phyloP scores from a whole-genome alignment of 2,113 vertebrate species.

The Tenebrosternarchus preto region DNA sequence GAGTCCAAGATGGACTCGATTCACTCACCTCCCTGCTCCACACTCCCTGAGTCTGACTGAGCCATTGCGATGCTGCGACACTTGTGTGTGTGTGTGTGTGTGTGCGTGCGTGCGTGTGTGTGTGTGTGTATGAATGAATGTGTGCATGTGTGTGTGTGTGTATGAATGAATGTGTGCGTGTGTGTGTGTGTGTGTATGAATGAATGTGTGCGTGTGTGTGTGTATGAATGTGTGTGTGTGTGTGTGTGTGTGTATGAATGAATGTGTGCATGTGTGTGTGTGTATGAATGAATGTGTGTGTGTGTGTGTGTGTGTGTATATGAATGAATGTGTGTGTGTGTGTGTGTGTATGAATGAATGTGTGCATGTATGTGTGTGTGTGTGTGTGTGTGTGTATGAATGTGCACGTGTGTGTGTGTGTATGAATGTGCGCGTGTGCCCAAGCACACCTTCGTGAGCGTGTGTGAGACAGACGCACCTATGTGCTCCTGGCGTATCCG shows the following conservation, averaged over 20 bases:
- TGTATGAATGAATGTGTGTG: no score
- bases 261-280: no score
- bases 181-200: no score
- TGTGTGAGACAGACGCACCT: constrained; percentile 23
- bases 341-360: no score
- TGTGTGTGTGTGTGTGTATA: no score
- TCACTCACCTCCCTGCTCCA: constrained; percentile 8
- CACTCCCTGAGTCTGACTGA: constrained; percentile 17
- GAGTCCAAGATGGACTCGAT: constrained; percentile 29
- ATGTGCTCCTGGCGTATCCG: constrained; percentile 41
- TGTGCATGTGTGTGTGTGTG: no score
- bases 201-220: no score
- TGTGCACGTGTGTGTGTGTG: background rate
- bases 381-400: constrained; percentile 1
- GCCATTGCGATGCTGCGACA: background rate
- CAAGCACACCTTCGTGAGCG: background rate
- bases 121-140: no score
- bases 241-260: constrained; percentile 23
- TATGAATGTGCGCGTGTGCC: background rate
- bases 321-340: no score
- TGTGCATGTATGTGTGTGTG: background rate
- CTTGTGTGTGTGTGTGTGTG: no score
- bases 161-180: no score
- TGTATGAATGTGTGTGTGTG: constrained; percentile 9
- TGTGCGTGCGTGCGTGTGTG: no score